Evolutionary conservation across 1,140 invertebrate species (phyloP).

Genomic region (Plectus sambesii): DNA sequence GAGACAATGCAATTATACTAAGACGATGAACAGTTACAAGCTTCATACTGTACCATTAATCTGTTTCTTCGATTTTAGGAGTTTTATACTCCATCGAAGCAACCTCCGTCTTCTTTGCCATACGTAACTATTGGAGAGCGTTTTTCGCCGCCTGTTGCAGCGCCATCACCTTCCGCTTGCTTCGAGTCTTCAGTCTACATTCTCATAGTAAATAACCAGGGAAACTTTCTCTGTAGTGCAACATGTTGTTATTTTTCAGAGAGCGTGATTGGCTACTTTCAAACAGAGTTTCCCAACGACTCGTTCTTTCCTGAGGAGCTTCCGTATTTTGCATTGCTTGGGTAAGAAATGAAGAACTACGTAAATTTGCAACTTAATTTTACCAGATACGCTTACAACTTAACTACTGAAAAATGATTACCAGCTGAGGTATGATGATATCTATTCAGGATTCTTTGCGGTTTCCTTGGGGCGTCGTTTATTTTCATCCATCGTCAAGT

Average conservation of each 20-base stretch:
- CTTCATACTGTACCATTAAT: no score
- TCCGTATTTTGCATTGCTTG: constrained; percentile 81
- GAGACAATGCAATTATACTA: background rate
- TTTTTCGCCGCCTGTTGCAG: constrained; percentile 96
- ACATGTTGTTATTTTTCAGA: constrained; percentile 51
- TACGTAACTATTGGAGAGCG: constrained; percentile 94
- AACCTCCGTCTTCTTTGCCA: constrained; percentile 95
- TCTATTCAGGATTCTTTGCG: constrained; percentile 29
- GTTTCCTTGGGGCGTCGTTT: constrained; percentile 36
- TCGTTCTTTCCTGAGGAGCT: constrained; percentile 95
- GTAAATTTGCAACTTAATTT: background rate
- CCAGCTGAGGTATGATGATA: no score
- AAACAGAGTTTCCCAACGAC: constrained; percentile 83
- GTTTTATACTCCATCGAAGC: constrained; percentile 98
- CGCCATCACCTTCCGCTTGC: constrained; percentile 79
- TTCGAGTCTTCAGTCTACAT: constrained; percentile 32
- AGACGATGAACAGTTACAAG: background rate
- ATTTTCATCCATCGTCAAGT: constrained; percentile 35
- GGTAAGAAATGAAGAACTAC: constrained; percentile 54
- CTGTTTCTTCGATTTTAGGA: constrained; percentile 58
- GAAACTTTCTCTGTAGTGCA: constrained; percentile 4
- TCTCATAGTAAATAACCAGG: constrained; percentile 25
- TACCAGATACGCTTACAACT: no score
- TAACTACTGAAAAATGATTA: no score
- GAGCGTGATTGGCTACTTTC: constrained; percentile 86